These are phyloP conservation scores for Crenichthys baileyi DNA, from an alignment of 2,797 vertebrate genomes.

Conservation along the genomic window DNA sequence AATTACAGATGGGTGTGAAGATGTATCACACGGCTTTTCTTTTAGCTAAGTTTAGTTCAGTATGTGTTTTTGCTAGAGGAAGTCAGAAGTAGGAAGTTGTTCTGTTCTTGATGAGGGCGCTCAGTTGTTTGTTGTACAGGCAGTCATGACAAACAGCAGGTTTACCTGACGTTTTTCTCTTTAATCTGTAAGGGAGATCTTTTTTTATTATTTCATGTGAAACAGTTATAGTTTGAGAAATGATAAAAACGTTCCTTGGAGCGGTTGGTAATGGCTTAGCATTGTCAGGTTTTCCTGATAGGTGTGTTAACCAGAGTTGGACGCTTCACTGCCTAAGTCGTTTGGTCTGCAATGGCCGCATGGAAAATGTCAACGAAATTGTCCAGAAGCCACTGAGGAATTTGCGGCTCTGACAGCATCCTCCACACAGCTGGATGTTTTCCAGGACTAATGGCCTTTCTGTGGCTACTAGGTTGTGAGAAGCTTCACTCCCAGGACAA, in stretches of 20 bases:
- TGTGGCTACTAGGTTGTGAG: slow-evolving; percentile 27
- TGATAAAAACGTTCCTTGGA: not conserved
- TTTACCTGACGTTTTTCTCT: not conserved
- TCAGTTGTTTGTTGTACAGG: not conserved
- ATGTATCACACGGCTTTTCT: not conserved
- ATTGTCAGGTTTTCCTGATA: slow-evolving; percentile 33
- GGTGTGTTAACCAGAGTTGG: slow-evolving; percentile 43
- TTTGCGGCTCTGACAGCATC: slow-evolving; percentile 51
- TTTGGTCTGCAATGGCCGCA: slow-evolving; percentile 40
- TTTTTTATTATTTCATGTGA: not conserved
- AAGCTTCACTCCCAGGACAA: slow-evolving; percentile 26
- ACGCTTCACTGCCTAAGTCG: slow-evolving; percentile 47
- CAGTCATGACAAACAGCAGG: not conserved
- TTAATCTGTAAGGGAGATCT: not conserved
- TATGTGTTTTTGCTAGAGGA: slow-evolving; percentile 13
- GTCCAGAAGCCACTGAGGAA: slow-evolving; percentile 70
- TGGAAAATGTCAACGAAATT: slow-evolving; percentile 64
- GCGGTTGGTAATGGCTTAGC: not conserved
- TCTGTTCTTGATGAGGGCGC: not conserved
- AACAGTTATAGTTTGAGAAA: slow-evolving; percentile 1
- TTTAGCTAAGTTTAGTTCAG: too few relatives aligned
- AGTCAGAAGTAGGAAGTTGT: not conserved
- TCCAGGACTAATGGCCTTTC: slow-evolving; percentile 56
- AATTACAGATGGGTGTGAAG: not conserved
- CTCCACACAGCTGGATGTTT: slow-evolving; percentile 52